Evolutionary conservation across 2,797 vertebrate species (phyloP), one percentile per base, ranked within the genome.

Genomic region (Synaphobranchus kaupii): DNA sequence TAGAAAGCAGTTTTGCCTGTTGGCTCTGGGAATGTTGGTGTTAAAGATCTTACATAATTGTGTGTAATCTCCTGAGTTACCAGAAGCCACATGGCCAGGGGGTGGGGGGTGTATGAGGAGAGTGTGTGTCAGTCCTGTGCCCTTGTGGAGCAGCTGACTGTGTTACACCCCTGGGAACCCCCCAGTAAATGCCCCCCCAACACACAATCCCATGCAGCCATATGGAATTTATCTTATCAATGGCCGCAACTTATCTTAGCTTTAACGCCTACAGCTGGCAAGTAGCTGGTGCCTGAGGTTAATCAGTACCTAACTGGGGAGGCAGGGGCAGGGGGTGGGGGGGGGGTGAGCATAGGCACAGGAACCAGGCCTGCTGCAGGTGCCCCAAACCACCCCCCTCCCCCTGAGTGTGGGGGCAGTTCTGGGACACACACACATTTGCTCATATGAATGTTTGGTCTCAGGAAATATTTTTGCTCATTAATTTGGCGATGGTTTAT

Each of bases 61-160:
- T 39, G 28, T 34, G 68, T 80, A 80, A 80, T 80, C 76, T 44
- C 76, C 76, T 80, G 44, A 28, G 39, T 80, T 80, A 44, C 76
- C 76, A 48, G 76, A 6, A 80, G 39, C 20, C 76, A 6, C 20
- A 25, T 44, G 76, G 39, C 76, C 8, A 0, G 34, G 10, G 71
- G 68, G 13, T 44, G 1, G 34, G 10, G 71, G 68, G 13, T 44
- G 76, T 20, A 28, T 28, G 76, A 44, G 76, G 31, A 34, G 68
- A 13, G 22, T 78, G 4, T 44, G 31, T n/a, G 10, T 22, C 20
- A 13, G 76, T 80, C 17, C 76, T 80, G 76, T 44, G 34, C 39
- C 39, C 73, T 8, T 22, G 68, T 31, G 6, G 39, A 80, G 76
- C 76, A 80, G 76, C 76, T 80, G 76, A 80, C 76, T 25, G 39